Percentiles rank a stretch among this genome's conserved stretches.
These are phyloP conservation scores for Teinopalpus imperialis DNA, from an alignment of 2,888 invertebrate species.

Conservation along the genomic window DNA sequence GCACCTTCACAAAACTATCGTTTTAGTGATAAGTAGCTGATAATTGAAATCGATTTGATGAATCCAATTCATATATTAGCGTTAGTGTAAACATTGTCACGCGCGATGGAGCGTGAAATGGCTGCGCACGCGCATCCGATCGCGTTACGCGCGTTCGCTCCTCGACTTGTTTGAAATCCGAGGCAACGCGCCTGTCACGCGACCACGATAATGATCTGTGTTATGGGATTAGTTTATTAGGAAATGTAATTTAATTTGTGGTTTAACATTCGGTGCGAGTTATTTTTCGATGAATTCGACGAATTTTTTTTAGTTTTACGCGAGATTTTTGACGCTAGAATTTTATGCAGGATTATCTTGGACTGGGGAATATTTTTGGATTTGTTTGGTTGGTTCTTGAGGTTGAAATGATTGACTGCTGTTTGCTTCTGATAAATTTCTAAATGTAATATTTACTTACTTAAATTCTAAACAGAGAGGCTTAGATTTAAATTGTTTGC, in stretches of 20 bases:
- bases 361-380: no score
- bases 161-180: constrained; percentile 28
- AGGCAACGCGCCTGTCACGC: constrained; percentile 23
- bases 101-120: constrained; percentile 39
- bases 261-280: neutral
- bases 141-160: constrained; percentile 25
- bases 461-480: no score
- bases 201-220: constrained; percentile 26
- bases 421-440: no score
- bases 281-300: no score
- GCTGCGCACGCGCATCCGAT: constrained; percentile 33
- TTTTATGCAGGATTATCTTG: no score
- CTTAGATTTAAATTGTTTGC: no score
- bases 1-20: neutral
- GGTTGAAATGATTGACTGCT: no score
- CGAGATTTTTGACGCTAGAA: no score
- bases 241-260: neutral
- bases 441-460: no score
- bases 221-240: constrained; percentile 18
- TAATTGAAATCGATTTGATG: constrained; percentile 11
- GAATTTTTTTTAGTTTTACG: no score
- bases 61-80: constrained; percentile 16
- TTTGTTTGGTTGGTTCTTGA: no score
- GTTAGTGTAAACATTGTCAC: constrained; percentile 27
- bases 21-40: constrained; percentile 1